Evolutionary conservation across 2,888 invertebrate species (phyloP), one percentile per base, ranked within the genome.

Genomic region (Pomacea canaliculata): DNA sequence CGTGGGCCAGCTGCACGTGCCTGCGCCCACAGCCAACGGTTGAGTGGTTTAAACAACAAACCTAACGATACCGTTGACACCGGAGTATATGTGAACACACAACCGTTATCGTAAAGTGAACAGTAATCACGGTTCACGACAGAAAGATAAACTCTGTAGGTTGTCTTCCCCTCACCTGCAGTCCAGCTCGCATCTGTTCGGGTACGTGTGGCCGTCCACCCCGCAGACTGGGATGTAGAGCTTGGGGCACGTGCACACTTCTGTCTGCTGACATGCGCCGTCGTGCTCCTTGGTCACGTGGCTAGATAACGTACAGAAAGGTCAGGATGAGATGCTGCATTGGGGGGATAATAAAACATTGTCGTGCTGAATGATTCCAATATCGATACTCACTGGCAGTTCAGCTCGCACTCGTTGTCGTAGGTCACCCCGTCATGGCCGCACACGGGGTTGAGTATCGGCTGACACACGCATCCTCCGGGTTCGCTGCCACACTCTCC

Each of bases 351-450:
- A 37, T 37, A 5, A 37, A 1, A 1, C 3, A 37, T 37, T 5
- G 37, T 37, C 1, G 37, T 1, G 37, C 37, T 37, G 37, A 37
- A 37, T 37, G 37, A 37, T 37, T 37, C 37, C 37, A 1, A 37
- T 5, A 37, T 37, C 5, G 37, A 56, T 1, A 76, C 76, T 71
- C 23, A 76, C 76, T 49, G 68, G 67, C 76, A 76, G 16, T 67
- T 49, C 3, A 76, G 66, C 56, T 76, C 67, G 49, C 76, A 76
- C 27, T 60, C 49, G 68, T 76, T 76, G 68, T 51, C 71, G 68
- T 76, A 76, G 7, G 76, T 76, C 56, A 71, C 71, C 51, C 67
- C 62, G 71, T 76, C 76, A 51, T 19, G 18, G 18, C 76, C 76
- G 68, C 76, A 76, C 5, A 76, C 76, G 19, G 71, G 76, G n/a